A percentile compares a stretch with the other conserved stretches of the same genome.
These are phyloP conservation scores for Rachycentron canadum DNA, from an alignment of 2,797 vertebrate species.

Conservation along the genomic window DNA sequence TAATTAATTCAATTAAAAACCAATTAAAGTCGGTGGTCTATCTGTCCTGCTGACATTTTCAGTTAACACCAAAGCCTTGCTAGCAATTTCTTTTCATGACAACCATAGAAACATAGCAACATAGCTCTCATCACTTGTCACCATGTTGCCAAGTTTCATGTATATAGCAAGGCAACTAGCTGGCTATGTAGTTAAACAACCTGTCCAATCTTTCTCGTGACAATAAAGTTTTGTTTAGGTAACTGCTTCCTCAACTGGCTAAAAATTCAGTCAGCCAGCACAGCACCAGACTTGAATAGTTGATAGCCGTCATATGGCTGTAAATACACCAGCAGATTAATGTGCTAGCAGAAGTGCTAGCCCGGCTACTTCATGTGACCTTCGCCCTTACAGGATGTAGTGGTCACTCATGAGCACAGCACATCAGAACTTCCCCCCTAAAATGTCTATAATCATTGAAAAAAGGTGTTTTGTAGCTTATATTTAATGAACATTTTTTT, in stretches of 20 bases:
- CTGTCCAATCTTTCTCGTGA: neutral
- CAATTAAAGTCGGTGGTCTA: neutral
- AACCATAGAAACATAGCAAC: too few species aligned
- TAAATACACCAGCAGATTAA: neutral
- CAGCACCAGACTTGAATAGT: neutral
- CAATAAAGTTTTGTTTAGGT: neutral
- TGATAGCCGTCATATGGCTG: neutral
- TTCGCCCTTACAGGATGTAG: neutral
- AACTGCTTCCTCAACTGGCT: too few species aligned
- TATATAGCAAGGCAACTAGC: neutral
- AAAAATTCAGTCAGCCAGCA: too few species aligned
- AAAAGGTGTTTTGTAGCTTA: neutral
- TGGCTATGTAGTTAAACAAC: neutral
- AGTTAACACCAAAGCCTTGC: neutral
- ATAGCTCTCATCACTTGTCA: neutral
- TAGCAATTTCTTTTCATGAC: too few species aligned
- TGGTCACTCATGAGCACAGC: neutral
- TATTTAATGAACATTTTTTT: neutral
- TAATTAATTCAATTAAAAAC: neutral
- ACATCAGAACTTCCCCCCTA: neutral
- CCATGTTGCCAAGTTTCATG: neutral
- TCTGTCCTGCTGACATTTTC: too few species aligned
- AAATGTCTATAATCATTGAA: neutral
- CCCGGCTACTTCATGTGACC: slow-evolving; percentile 9
- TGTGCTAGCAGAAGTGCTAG: neutral